A percentile compares a stretch with the other conserved stretches of the same genome.
Evolutionary conservation across 2,888 invertebrate genomes (phyloP).

Genomic region (Drosophila demipolita): DNA sequence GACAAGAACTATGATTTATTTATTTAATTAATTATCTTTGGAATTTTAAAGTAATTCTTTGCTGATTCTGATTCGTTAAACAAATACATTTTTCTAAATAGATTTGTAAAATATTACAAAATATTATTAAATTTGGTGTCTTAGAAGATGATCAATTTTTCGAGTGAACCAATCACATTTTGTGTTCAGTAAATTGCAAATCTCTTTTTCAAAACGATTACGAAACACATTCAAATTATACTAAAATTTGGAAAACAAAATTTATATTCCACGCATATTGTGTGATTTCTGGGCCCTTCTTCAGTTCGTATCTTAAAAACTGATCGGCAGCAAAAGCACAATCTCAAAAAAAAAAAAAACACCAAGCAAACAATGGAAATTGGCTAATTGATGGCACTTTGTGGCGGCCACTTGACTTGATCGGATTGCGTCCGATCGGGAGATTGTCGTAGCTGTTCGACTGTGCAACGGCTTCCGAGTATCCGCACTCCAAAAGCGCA

Average conservation of each 20-base stretch:
- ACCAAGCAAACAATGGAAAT: conserved; percentile 42
- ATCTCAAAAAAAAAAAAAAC: background rate
- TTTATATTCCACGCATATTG: background rate
- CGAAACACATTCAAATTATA: background rate
- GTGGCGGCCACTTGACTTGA: conserved; percentile 67
- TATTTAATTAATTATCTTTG: background rate
- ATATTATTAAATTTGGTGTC: no score
- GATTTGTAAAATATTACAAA: background rate
- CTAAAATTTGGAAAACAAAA: background rate
- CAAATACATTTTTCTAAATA: background rate
- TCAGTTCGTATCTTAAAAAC: conserved; percentile 5
- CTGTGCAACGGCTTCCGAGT: conserved; percentile 38
- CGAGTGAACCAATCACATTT: background rate
- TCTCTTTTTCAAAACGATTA: background rate
- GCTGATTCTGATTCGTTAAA: background rate
- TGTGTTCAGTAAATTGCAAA: background rate
- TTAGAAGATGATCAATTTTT: background rate
- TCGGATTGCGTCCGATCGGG: conserved; percentile 50
- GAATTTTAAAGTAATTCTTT: background rate
- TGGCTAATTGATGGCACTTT: conserved; percentile 68
- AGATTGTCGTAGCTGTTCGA: conserved; percentile 28
- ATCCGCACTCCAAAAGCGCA: conserved; percentile 57
- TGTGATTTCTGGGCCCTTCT: background rate
- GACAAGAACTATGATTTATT: background rate
- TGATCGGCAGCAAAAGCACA: conserved; percentile 48